A percentile compares a stretch with the other conserved stretches of the same genome.
Conservation (phyloP, 2,797 vertebrate species). For the Cirrhinus mrigala region DNA sequence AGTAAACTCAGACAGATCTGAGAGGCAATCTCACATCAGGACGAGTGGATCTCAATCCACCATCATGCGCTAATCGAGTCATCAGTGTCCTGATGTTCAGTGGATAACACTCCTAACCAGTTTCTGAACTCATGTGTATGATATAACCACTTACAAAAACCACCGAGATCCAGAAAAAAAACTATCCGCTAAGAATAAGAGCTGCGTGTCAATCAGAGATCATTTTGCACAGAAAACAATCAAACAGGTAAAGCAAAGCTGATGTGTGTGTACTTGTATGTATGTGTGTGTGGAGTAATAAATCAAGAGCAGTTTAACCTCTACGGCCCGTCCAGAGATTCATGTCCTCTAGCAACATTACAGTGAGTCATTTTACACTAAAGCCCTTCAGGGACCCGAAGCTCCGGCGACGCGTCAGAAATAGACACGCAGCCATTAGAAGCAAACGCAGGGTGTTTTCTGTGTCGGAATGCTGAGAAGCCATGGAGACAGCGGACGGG, state of each 20-base stretch:
- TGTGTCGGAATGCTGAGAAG: background rate
- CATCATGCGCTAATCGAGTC: background rate
- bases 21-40: no score
- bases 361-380: slow-evolving; percentile 18
- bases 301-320: slow-evolving; percentile 5
- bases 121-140: background rate
- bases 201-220: background rate
- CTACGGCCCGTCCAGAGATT: background rate
- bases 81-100: no score
- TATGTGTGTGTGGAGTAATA: background rate
- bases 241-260: background rate
- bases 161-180: background rate
- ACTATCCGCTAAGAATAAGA: background rate
- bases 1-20: no score
- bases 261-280: no score
- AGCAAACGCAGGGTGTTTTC: slow-evolving; percentile 26
- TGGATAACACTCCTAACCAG: no score
- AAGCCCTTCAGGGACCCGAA: slow-evolving; percentile 11
- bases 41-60: background rate
- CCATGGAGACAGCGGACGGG: background rate
- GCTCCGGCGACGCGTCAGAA: background rate
- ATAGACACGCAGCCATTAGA: slow-evolving; percentile 21
- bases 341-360: slow-evolving; percentile 22
- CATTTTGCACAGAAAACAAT: background rate
- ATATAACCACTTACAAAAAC: background rate